These are phyloP conservation scores for Diachrysia chrysitis DNA, from an alignment of 2,888 invertebrate genomes.

Conservation along the genomic window DNA sequence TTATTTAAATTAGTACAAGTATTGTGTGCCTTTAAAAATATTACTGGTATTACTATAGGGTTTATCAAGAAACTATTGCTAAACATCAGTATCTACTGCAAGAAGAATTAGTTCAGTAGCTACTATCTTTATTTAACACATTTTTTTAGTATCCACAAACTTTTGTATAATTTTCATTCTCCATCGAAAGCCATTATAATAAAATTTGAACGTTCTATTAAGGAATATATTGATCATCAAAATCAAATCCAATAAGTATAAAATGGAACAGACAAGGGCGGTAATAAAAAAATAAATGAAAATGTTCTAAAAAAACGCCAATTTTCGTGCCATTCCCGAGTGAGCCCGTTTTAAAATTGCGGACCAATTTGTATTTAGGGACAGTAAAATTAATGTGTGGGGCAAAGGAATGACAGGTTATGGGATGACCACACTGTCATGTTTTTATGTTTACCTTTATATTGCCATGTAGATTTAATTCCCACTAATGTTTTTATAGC, in stretches of 20 bases:
- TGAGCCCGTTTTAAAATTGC: slow-evolving; percentile 62
- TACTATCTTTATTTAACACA: not conserved
- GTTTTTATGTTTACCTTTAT: slow-evolving; percentile 8
- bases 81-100: no score
- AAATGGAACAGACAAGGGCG: slow-evolving; percentile 63
- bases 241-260: slow-evolving; percentile 70
- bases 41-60: no score
- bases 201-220: slow-evolving; percentile 47
- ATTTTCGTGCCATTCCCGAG: slow-evolving; percentile 60
- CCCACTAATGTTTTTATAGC: slow-evolving; percentile 20
- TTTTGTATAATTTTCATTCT: slow-evolving; percentile 31
- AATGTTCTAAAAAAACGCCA: slow-evolving; percentile 68
- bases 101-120: no score
- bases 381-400: slow-evolving; percentile 67
- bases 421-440: slow-evolving; percentile 10
- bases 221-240: slow-evolving; percentile 57
- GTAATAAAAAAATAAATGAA: slow-evolving; percentile 73
- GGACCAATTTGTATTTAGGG: slow-evolving; percentile 68
- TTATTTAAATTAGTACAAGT: no score
- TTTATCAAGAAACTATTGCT: no score
- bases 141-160: not conserved
- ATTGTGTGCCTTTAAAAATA: no score
- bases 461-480: slow-evolving; percentile 21
- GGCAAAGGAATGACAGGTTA: slow-evolving; percentile 42
- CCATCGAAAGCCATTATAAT: slow-evolving; percentile 37